Evolutionary conservation across 1,140 invertebrate genomes (phyloP), one percentile per base, ranked within the genome.

Genomic region (Brachionus koreanus): DNA sequence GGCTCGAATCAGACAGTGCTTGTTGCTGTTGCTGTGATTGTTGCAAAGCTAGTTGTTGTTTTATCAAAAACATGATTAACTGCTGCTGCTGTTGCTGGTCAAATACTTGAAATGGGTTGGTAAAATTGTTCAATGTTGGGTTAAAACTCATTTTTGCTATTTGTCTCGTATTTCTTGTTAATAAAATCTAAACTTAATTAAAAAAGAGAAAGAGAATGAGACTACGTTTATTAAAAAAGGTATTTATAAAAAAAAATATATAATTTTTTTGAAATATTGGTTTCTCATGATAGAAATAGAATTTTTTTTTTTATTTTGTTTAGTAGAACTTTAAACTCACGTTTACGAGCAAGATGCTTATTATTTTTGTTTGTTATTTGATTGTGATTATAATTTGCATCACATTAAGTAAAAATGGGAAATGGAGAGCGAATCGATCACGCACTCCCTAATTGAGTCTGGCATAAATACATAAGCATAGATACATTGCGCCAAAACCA

Each of bases 311-410:
- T 29, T 29, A 29, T 29, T 29, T 29, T 29, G 29, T 29, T 33
- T 35, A 69, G 37, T 69, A 69, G 65, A 69, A 69, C 65, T 69
- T 69, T 69, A 69, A 69, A 69, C 65, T 69, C 65, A 69, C 65
- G 65, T 69, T 69, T 69, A 69, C 33, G 65, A 69, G 35, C 65
- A 69, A 69, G 65, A 37, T 69, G 65, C 63, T 33, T 65, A 33
- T 65, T 69, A 37, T 69, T 39, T n/a, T 57, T 57, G 16, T n/a
- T 25, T 57, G 3, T 1, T 46, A n/a, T 16, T 57, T 57, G 49
- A 57, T 57, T 57, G 49, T 52, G 49, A 52, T 52, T 52, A 1
- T 57, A 19, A 25, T 57, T n/a, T 57, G 49, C 49, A 57, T 57
- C 49, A 57, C 49, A 57, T 57, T 9, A 23, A 57, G 49, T 57